phyloP scores from a whole-genome alignment of 2,888 invertebrate species.

The Mechanitis mazaeus region DNA sequence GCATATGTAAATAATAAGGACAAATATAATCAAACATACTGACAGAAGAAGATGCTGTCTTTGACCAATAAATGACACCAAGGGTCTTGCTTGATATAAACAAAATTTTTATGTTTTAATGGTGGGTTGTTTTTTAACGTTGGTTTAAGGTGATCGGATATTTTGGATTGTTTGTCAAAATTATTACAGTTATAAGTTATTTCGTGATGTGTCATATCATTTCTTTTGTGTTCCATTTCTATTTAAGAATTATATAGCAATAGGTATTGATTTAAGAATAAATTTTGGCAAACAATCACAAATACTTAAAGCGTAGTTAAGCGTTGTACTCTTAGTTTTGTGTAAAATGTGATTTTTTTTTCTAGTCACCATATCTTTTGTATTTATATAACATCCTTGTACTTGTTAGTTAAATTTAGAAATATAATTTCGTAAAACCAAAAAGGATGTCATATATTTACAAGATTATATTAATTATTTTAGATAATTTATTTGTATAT shows the following conservation, averaged over 20 bases:
- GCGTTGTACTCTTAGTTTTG: conserved; percentile 23
- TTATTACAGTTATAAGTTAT: too few relatives aligned
- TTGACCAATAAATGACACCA: not conserved
- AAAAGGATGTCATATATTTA: conserved; percentile 18
- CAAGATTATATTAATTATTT: conserved; percentile 24
- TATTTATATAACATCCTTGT: conserved; percentile 14
- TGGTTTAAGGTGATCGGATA: too few relatives aligned
- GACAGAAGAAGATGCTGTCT: conserved; percentile 5
- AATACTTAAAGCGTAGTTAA: not conserved
- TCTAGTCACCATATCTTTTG: conserved; percentile 39
- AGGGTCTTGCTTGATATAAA: too few relatives aligned
- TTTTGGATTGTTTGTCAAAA: too few relatives aligned
- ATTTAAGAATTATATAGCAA: too few relatives aligned
- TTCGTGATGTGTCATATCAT: too few relatives aligned
- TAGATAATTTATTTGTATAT: conserved; percentile 40
- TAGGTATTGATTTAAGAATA: too few relatives aligned
- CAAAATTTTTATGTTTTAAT: too few relatives aligned
- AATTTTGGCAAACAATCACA: too few relatives aligned
- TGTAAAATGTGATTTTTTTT: conserved; percentile 42
- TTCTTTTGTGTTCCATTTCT: too few relatives aligned
- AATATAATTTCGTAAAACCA: conserved; percentile 4
- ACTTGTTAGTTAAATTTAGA: conserved; percentile 7
- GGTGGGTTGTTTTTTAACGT: too few relatives aligned
- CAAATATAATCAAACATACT: conserved; percentile 18
- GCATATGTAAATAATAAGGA: conserved; percentile 24